Conservation (phyloP, 2,888 invertebrate genomes). For the Drosophila limbata region DNA sequence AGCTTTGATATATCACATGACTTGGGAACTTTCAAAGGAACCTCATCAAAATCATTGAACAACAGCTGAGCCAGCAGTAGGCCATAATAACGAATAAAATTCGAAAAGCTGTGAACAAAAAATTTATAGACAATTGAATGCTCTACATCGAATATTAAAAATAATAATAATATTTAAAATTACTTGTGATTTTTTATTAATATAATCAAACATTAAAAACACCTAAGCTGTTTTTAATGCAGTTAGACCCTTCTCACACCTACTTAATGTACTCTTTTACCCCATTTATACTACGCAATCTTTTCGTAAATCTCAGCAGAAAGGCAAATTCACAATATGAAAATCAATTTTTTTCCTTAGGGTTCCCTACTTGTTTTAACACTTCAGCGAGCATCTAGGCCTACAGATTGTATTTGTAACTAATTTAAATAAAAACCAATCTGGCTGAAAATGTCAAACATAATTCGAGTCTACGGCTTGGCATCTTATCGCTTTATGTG, state of each 20-base stretch:
- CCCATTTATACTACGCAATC: not conserved
- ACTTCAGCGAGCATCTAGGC: conserved; percentile 61
- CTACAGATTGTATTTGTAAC: conserved; percentile 66
- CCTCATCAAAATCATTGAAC: conserved; percentile 38
- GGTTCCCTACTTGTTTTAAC: conserved; percentile 60
- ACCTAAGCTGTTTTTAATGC: not conserved
- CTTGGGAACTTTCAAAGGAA: conserved; percentile 50
- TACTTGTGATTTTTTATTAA: not conserved
- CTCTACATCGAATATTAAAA: conserved; percentile 16
- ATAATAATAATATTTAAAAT: not conserved
- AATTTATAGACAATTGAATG: conserved; percentile 12
- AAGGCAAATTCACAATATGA: conserved; percentile 26
- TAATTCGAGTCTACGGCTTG: conserved; percentile 61
- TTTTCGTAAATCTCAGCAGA: conserved; percentile 47
- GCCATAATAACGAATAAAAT: conserved; percentile 30
- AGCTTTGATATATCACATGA: conserved; percentile 40
- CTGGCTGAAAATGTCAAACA: conserved; percentile 70
- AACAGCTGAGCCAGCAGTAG: conserved; percentile 60
- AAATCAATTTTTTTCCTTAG: conserved; percentile 55
- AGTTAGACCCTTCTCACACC: not conserved
- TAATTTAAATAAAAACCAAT: conserved; percentile 81
- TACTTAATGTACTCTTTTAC: conserved; percentile 27
- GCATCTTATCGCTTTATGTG: conserved; percentile 65
- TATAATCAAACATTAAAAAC: not conserved
- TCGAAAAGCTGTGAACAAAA: not conserved